Conservation (phyloP, 2,888 invertebrate species). For the Odontocerum albicorne region DNA sequence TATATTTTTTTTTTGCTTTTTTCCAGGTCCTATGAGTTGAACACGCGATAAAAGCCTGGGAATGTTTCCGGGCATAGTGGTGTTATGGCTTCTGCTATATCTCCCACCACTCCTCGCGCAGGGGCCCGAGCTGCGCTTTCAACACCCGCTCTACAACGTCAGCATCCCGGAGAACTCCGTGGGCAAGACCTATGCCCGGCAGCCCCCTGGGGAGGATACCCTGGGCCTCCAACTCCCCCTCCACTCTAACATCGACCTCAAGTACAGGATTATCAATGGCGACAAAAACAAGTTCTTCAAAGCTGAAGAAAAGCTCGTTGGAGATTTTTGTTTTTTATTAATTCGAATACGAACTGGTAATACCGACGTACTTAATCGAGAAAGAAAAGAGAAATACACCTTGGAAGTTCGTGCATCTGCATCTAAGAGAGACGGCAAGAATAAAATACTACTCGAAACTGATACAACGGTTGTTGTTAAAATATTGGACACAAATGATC, state of each 20-base stretch:
- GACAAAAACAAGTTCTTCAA: conserved; percentile 91
- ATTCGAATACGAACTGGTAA: conserved; percentile 87
- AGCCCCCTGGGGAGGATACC: conserved; percentile 69
- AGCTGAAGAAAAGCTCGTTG: conserved; percentile 85
- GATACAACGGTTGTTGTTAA: conserved; percentile 71
- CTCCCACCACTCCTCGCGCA: conserved; percentile 17
- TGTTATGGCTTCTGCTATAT: conserved; percentile 30
- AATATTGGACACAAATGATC: conserved; percentile 85
- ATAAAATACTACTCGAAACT: conserved; percentile 65
- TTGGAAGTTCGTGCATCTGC: conserved; percentile 76
- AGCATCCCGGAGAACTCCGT: conserved; percentile 91
- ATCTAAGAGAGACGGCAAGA: conserved; percentile 58
- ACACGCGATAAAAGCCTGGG: conserved; percentile 28
- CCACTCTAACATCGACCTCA: conserved; percentile 56
- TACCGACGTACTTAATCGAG: conserved; percentile 89
- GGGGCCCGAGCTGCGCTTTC: conserved; percentile 62
- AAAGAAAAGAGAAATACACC: conserved; percentile 81
- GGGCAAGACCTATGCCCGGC: conserved; percentile 81
- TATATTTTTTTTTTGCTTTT: conserved; percentile 16
- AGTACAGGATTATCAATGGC: conserved; percentile 85
- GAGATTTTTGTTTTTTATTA: conserved; percentile 92
- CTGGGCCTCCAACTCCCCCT: conserved; percentile 72
- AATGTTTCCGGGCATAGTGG: conserved; percentile 34
- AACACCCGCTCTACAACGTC: conserved; percentile 77
- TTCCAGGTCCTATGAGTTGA: conserved; percentile 36